Base-by-base conservation (phyloP, 2,113 vertebrate genomes). In the Oenanthe oenanthe region DNA sequence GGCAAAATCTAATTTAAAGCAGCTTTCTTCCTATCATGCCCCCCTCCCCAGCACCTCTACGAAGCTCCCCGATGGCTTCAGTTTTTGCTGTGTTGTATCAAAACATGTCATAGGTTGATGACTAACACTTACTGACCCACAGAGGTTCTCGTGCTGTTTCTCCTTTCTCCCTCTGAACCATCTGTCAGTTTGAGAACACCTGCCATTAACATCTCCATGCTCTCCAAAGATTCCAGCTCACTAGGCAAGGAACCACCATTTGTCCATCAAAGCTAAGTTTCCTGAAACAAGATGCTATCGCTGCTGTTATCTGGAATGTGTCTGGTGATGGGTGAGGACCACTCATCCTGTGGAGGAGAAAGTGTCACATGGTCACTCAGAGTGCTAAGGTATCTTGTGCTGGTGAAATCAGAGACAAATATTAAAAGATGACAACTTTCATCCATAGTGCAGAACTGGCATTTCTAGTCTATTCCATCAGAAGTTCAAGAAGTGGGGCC, bases 1-100 rank as follows among this genome's bases (percentile, higher is more conserved):
- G 51, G 72, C 26, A 96, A 86, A 95, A 85, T 89, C 38, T 78
- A 92, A 94, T 62, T 89, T 61, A 86, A 97, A 96, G 80, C 58
- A 85, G 92, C 66, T 63, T 88, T 95, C 79, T 54, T 92, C 63
- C 87, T 62, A 31, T 40, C 43, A 40, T 7, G 38, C 4, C 31
- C 20, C 53, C 21, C 38, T 91, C 47, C 47, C 56, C 70, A 82
- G 53, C 53, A 74, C 24, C 45, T 57, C 31, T 34, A 63, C 43
- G 42, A 95, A 65, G 60, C 72, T 71, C 82, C 47, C 70, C 63
- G 36, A 79, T 51, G 68, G 61, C 43, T 73, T 90, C 53, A 43
- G 45, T 24, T 83, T 77, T 79, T 73, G 83, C 73, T 63, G 16
- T n/a, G 56, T 10, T 81, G 38, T 36, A 71, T 66, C 76, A 88